Evolutionary conservation across 2,797 vertebrate genomes (phyloP), one percentile per base, ranked within the genome.

Genomic region (Neostethus bicornis): DNA sequence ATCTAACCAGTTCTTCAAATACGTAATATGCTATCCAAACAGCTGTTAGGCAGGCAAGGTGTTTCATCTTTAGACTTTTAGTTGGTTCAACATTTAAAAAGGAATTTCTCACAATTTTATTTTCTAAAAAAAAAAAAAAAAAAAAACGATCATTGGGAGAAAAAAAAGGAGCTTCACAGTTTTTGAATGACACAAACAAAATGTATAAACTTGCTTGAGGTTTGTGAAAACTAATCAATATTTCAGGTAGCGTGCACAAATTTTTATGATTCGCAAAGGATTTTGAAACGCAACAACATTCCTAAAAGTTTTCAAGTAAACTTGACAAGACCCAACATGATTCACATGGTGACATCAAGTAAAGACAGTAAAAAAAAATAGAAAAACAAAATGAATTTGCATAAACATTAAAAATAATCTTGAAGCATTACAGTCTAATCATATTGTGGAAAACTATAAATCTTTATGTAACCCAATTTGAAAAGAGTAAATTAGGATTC

Each of bases 1-100:
- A 31, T 17, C 11, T 0, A 83, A 84, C 80, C 80, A 51, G 77
- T 85, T 81, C 47, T 43, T 51, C 71, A 55, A 72, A 56, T 56
- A 47, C 58, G 41, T 73, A 7, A 4, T 76, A 4, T 76, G 46
- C 53, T 34, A 51, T 13, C 41, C 49, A 58, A 69, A 63, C 47
- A n/a, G 46, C 44, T 7, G 2, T 52, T 8, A 53, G 32, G 32
- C 38, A 21, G 50, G 37, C 29, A 12, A 6, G 0, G 12, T 28
- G 19, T 61, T 20, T 50, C 19, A 16, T 49, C 43, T 34, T 10
- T 10, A 38, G 24, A 4, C 28, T 47, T 20, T 48, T 26, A 49
- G 37, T 58, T 2, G 4, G 3, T 4, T 6, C 16, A 11, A 28
- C 13, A 39, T 37, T 34, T 39, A 17, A 38, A 37, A 34, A 0